Evolutionary conservation across 2,797 vertebrate genomes (phyloP), one percentile per base, ranked within the genome.

Genomic region (Ctenochaetus hawaiiensis): DNA sequence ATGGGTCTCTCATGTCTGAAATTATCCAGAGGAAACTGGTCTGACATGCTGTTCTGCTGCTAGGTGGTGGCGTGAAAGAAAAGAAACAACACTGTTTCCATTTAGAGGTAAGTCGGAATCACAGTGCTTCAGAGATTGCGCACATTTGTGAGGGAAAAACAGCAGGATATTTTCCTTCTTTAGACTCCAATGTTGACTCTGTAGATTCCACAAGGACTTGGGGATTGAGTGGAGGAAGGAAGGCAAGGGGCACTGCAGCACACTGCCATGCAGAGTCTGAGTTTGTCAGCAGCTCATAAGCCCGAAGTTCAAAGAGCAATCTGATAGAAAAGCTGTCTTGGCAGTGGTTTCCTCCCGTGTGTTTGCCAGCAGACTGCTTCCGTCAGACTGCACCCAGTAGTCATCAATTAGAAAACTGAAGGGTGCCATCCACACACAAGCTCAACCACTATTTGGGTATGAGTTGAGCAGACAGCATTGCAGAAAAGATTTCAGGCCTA

Each of bases 21-120:
- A 92, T 91, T 90, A 89, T 91, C 92, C 83, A 52, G 84, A 89
- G 93, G 90, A 95, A 92, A 90, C 67, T 78, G 81, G 86, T 85
- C 75, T 86, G 92, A 91, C 92, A 94, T 64, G 87, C 91, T 90
- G 86, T 86, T 89, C 87, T 84, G 86, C 87, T 86, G 88, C 86
- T 83, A 78, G 79, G 86, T 87, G 84, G 87, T 87, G 82, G 84
- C 78, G 76, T 90, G 84, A 90, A 93, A 89, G 89, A 88, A 90
- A 88, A 91, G 88, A 94, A 94, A 93, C 89, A 91, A 92, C 92
- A 92, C 92, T 92, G 92, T 88, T 89, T 91, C 89, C 91, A 94
- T 95, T 95, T 94, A 94, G 85, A 92, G 83, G 78, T 88, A 85
- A 92, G 87, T 91, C 78, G 56, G 87, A 90, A 93, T 94, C 92